Conservation (phyloP, 2,797 vertebrate genomes). For the Pagetopsis macropterus region DNA sequence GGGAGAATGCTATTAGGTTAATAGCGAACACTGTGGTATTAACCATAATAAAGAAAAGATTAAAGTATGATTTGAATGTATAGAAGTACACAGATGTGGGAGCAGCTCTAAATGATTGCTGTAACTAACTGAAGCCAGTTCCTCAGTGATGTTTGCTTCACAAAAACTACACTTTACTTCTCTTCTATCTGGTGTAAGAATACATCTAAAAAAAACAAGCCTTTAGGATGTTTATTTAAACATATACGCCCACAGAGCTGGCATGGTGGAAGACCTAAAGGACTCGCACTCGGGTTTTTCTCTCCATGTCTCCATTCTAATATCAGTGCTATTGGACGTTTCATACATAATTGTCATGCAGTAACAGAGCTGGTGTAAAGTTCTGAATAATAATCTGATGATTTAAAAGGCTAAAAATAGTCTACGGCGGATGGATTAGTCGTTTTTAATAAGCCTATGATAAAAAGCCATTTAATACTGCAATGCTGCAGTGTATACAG, state of each 20-base stretch:
- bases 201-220: constrained; percentile 6
- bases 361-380: constrained; percentile 11
- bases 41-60: neutral
- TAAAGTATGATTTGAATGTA: constrained; percentile 29
- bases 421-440: constrained; percentile 18
- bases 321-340: constrained; percentile 23
- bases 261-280: constrained; percentile 42
- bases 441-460: constrained; percentile 40
- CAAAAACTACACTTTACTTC: constrained; percentile 27
- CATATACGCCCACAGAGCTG: constrained; percentile 53
- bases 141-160: constrained; percentile 25
- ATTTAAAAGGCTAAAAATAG: constrained; percentile 5
- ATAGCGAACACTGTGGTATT: neutral
- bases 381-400: constrained; percentile 2
- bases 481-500: constrained; percentile 50
- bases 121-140: constrained; percentile 13
- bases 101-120: constrained; percentile 24
- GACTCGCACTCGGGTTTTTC: constrained; percentile 32
- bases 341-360: constrained; percentile 23
- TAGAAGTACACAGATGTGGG: constrained; percentile 13
- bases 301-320: constrained; percentile 12
- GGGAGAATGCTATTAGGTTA: neutral
- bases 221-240: constrained; percentile 54
- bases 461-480: constrained; percentile 71
- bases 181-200: constrained; percentile 23